Evolutionary conservation across 2,113 vertebrate genomes (phyloP).

Genomic region (Patagioenas fasciata): DNA sequence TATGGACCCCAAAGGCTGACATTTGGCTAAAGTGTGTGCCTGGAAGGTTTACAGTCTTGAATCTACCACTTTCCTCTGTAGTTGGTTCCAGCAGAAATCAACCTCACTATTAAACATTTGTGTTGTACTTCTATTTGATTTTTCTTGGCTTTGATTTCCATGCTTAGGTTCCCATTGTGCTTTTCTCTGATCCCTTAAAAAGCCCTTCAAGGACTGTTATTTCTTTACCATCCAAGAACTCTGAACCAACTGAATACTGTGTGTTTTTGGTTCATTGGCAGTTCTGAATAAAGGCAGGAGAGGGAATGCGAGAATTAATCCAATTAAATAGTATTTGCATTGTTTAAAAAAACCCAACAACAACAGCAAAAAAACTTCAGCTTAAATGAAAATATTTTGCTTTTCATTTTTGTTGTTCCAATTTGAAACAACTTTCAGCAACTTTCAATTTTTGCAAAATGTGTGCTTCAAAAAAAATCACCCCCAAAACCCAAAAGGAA

Average conservation of each 20-base stretch:
- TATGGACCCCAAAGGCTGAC: background rate
- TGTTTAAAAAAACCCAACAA: background rate
- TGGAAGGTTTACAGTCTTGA: conserved; percentile 11
- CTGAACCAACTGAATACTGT: background rate
- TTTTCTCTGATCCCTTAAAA: conserved; percentile 25
- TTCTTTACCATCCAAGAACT: conserved; percentile 27
- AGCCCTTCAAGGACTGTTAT: background rate
- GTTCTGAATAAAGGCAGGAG: background rate
- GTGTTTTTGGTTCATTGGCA: background rate
- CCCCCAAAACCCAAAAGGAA: background rate
- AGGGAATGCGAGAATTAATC: background rate
- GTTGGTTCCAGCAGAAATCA: conserved; percentile 48
- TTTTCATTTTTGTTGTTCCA: background rate
- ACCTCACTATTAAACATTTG: conserved; percentile 11
- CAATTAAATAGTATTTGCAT: background rate
- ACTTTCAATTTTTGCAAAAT: background rate
- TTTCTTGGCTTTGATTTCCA: conserved; percentile 44
- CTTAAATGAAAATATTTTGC: background rate
- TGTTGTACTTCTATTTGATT: conserved; percentile 27
- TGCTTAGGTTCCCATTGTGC: conserved; percentile 12
- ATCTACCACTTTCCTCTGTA: background rate
- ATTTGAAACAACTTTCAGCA: background rate
- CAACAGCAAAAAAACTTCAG: background rate
- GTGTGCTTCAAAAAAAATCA: background rate
- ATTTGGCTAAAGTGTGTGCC: background rate